Base-by-base conservation (phyloP, 2,888 invertebrate species). In the Biston stratarius region DNA sequence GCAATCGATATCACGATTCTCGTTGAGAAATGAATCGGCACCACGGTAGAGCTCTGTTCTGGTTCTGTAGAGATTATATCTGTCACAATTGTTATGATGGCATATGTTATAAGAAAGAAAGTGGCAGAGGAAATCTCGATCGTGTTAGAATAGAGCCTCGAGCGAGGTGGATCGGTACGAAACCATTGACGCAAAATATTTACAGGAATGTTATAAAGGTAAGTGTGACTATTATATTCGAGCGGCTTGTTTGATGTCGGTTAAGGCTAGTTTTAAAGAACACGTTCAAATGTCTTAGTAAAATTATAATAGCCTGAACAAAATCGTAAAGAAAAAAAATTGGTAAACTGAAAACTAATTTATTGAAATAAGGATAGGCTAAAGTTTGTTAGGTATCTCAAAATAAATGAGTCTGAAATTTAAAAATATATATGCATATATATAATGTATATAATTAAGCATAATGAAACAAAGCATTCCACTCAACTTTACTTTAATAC, bases 121-220 rank as follows among this genome's bases (percentile, higher is more conserved):
- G 53, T 40, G 36, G 36, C 36, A 14, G 36, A 6, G 38, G 38
- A 15, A 15, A 40, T 53, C 38, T 51, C 51, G 51, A 51, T 7
- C 15, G 40, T 1, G 10, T 6, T 34, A 53, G 15, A 40, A 40
- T 15, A 6, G n/a, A 11, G 38, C 6, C 8, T 11, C 12, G 7
- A 49, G n/a, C 15, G 15, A 48, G 47, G 40, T 40, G 49, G 40
- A 59, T 49, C 40, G 14, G 73, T 76, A 77, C 76, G 70, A 72
- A 77, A 74, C 49, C 62, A 81, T 83, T 81, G 86, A 82, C 85
- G 88, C 90, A 86, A 91, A 91, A 91, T 91, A 90, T 92, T 91
- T 89, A 91, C 88, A 77, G 83, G 88, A 85, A 82, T 82, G 76
- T 79, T 73, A 80, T 48, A 79, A 84, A 84, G 85, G 83, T 69